Conservation (phyloP, 2,888 invertebrate genomes). For the Drosophila phalerata region DNA sequence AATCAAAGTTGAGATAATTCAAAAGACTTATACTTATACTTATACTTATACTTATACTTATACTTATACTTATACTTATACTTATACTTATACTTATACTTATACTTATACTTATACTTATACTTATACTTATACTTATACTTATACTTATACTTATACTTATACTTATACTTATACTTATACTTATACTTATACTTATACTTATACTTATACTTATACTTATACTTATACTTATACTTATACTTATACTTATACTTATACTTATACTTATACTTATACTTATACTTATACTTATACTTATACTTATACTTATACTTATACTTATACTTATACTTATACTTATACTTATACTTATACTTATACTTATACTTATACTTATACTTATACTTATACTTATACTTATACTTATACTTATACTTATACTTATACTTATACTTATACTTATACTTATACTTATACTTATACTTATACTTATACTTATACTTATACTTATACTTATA, state of each 20-base stretch:
- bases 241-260: not conserved
- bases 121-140: not conserved
- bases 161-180: not conserved
- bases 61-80: not conserved
- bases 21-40: not conserved
- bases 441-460: not conserved
- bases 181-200: not conserved
- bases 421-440: conserved; percentile 2
- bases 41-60: conserved; percentile 1
- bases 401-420: not conserved
- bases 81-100: not conserved
- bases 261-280: not conserved
- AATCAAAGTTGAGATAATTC: too few species aligned
- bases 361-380: conserved; percentile 1
- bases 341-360: not conserved
- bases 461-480: conserved; percentile 1
- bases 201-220: not conserved
- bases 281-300: not conserved
- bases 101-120: not conserved
- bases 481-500: conserved; percentile 2
- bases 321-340: not conserved
- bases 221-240: not conserved
- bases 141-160: conserved; percentile 2
- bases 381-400: not conserved
- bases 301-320: conserved; percentile 1